phyloP scores from a whole-genome alignment of 2,797 vertebrate genomes.

The Arnoldichthys spilopterus region DNA sequence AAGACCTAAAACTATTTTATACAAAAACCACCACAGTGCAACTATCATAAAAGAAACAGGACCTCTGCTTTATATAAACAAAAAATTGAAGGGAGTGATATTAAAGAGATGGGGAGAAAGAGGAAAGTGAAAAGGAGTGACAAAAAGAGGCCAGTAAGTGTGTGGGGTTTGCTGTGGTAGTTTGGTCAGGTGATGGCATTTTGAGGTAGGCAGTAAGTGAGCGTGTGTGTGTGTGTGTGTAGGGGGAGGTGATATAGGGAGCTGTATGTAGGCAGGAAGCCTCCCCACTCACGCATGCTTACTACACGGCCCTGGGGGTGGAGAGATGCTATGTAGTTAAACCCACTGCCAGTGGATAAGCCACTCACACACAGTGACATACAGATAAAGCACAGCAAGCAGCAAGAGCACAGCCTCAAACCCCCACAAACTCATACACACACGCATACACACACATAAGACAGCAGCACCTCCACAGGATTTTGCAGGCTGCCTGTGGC shows the following conservation, averaged over 20 bases:
- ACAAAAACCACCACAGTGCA: neutral
- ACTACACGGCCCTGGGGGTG: constrained; percentile 64
- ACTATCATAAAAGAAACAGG: neutral
- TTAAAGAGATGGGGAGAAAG: constrained; percentile 42
- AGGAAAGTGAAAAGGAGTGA: neutral
- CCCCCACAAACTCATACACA: constrained; percentile 36
- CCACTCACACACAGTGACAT: constrained; percentile 59
- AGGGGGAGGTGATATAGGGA: constrained; percentile 50
- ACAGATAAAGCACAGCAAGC: constrained; percentile 55
- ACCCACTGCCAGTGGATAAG: constrained; percentile 63
- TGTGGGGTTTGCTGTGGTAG: constrained; percentile 42
- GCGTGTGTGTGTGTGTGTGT: constrained; percentile 27
- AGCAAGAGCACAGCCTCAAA: constrained; percentile 51
- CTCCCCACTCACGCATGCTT: constrained; percentile 59
- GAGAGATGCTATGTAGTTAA: constrained; percentile 70
- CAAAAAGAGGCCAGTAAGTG: constrained; percentile 38
- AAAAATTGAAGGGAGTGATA: constrained; percentile 9
- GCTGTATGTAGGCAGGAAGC: constrained; percentile 59
- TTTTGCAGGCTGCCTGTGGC: constrained; percentile 60
- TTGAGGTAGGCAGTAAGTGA: constrained; percentile 53
- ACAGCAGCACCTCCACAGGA: constrained; percentile 58
- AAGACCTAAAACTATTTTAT: too few species aligned
- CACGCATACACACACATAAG: constrained; percentile 37
- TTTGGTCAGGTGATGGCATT: constrained; percentile 53
- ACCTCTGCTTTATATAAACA: constrained; percentile 17